Percentiles rank a stretch among this genome's conserved stretches.
These are phyloP conservation scores for Lasioglossum calceatum DNA, from an alignment of 2,888 invertebrate species.

Conservation along the genomic window DNA sequence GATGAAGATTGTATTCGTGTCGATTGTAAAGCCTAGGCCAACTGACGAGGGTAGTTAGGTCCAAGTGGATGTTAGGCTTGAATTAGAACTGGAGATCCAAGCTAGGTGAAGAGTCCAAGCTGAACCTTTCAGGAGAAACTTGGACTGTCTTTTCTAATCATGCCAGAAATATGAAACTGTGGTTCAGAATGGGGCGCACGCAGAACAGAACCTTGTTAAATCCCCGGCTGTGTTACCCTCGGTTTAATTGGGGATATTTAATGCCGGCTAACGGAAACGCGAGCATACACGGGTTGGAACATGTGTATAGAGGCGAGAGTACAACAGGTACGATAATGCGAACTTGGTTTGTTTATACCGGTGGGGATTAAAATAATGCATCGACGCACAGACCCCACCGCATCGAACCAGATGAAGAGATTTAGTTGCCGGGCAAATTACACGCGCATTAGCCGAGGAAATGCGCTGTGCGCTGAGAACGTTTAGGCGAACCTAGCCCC, in stretches of 20 bases:
- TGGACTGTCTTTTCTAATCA: no score
- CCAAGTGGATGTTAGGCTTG: no score
- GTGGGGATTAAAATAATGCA: constrained; percentile 81
- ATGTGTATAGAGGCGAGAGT: constrained; percentile 29
- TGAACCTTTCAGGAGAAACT: not conserved
- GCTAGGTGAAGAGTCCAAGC: accelerated
- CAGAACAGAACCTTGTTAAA: not conserved
- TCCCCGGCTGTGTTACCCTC: not conserved
- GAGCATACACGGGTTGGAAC: constrained; percentile 13
- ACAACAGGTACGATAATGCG: constrained; percentile 70
- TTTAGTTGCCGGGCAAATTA: constrained; percentile 74
- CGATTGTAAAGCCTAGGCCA: no score
- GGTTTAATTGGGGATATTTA: constrained; percentile 55
- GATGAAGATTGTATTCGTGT: no score
- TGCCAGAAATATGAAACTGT: not conserved
- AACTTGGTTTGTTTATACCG: constrained; percentile 61
- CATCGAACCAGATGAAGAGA: constrained; percentile 78
- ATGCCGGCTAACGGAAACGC: constrained; percentile 42
- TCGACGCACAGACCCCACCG: constrained; percentile 72
- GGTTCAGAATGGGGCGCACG: not conserved
- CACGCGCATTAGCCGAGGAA: constrained; percentile 69
- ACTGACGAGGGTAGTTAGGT: no score
- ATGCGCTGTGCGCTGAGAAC: constrained; percentile 17
- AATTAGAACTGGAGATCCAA: not conserved
- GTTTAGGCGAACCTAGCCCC: constrained; percentile 1